These are phyloP conservation scores for Antennarius striatus DNA, from an alignment of 2,113 vertebrate species.

Conservation along the genomic window DNA sequence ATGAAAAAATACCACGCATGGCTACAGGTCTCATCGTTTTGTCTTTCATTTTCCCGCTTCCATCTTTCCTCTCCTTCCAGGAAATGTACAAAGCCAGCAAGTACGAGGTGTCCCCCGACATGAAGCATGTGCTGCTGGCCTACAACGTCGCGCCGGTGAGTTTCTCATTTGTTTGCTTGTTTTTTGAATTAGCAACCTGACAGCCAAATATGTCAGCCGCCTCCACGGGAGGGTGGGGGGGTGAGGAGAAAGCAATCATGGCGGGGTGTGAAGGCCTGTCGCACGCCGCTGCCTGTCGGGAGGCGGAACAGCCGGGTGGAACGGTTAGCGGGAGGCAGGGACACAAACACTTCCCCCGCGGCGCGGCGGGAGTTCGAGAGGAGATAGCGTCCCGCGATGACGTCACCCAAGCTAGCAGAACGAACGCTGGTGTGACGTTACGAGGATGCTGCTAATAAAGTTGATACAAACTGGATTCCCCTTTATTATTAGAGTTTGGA, in stretches of 20 bases:
- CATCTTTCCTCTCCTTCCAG: slow-evolving; percentile 66
- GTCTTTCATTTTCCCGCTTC: background rate
- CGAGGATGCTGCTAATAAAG: no score
- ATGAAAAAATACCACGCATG: slow-evolving; percentile 66
- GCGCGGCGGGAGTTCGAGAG: background rate
- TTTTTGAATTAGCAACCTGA: slow-evolving; percentile 64
- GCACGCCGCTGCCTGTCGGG: slow-evolving; percentile 53
- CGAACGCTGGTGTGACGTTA: background rate
- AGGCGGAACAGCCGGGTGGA: slow-evolving; percentile 51
- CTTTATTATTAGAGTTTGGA: no score
- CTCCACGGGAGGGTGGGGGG: background rate
- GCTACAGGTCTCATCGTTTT: slow-evolving; percentile 57
- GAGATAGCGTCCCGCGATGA: slow-evolving; percentile 21
- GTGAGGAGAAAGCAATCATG: slow-evolving; percentile 58
- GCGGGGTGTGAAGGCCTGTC: slow-evolving; percentile 52
- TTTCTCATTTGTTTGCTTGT: slow-evolving; percentile 62
- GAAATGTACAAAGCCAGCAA: slow-evolving; percentile 91
- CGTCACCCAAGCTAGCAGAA: background rate
- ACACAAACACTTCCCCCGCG: slow-evolving; percentile 52
- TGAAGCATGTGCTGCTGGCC: slow-evolving; percentile 91
- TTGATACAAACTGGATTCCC: no score
- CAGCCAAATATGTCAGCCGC: slow-evolving; percentile 64
- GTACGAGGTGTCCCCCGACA: slow-evolving; percentile 93
- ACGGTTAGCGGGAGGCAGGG: slow-evolving; percentile 34
- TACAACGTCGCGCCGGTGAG: slow-evolving; percentile 92